Evolutionary conservation across 2,797 vertebrate species (phyloP), one percentile per base, ranked within the genome.

Genomic region (Strix occidentalis): DNA sequence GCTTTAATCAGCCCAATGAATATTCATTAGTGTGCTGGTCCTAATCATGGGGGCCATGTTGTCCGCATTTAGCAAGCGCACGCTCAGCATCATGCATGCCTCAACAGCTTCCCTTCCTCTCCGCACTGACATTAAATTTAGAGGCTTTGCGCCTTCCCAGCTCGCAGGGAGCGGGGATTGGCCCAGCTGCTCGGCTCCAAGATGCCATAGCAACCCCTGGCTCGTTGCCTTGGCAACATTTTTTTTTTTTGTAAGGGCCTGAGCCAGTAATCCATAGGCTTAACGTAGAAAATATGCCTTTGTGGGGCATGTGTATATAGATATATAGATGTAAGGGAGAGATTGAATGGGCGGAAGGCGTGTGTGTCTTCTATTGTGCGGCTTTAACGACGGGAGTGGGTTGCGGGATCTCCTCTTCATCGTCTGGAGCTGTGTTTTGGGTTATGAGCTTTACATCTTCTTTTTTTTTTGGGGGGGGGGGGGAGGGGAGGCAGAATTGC

Each of bases 161-260:
- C 98, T 98, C 96, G 97, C 97, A 98, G 98, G 98, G 98, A 98
- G 98, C 98, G 97, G 98, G 98, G 99, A 99, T 99, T 99, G 99
- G 99, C 98, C 99, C 99, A 98, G 99, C 98, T 98, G 98, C 98
- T 98, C 98, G 97, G 98, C 99, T 99, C 98, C 97, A 98, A 99
- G 98, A 99, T 99, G 98, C 99, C 99, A 99, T 99, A 98, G 99
- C 99, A 99, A 99, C 99, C 99, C 98, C 98, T 97, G 99, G 99
- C 98, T 98, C 97, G 99, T 99, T 98, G 98, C 99, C 98, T 99
- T 99, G 98, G 99, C 98, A 99, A 99, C 98, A 97, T 92, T 95
- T 98, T 71, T 97, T 81, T 98, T 98, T 98, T 98, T 97, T 37
- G 57, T 96, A 97, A 97, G 98, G 98, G 98, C 98, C 98, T 97